Percentiles rank a stretch among this genome's conserved stretches.
Conservation (phyloP, 1,140 invertebrate species). For the Drosophila ambigua region DNA sequence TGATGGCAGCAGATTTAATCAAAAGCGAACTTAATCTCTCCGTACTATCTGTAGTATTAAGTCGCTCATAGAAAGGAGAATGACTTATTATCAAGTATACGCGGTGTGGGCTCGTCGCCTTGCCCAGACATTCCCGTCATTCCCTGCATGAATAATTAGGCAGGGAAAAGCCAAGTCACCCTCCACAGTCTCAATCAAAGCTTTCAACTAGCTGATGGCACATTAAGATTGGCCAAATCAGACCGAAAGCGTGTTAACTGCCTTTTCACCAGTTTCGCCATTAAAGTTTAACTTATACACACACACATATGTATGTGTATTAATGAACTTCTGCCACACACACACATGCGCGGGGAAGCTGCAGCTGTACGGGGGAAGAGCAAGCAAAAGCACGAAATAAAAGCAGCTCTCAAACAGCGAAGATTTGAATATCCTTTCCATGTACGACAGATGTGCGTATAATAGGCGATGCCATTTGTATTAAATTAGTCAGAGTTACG, state of each 20-base stretch:
- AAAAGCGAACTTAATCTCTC: slow-evolving; percentile 28
- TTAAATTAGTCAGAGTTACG: too few relatives aligned
- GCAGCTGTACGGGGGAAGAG: slow-evolving; percentile 21
- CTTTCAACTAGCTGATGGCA: slow-evolving; percentile 48
- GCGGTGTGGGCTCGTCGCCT: neutral
- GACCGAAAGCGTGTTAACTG: slow-evolving; percentile 44
- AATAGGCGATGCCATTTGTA: too few relatives aligned
- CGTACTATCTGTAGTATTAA: neutral
- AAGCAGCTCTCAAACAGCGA: too few relatives aligned
- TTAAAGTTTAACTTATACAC: slow-evolving; percentile 41
- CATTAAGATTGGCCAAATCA: slow-evolving; percentile 51
- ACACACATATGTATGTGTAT: slow-evolving; percentile 30
- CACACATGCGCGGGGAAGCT: neutral
- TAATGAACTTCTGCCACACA: slow-evolving; percentile 40
- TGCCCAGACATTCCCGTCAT: too few relatives aligned
- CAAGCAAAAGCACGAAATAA: slow-evolving; percentile 6
- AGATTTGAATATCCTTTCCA: too few relatives aligned
- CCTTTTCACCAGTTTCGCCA: slow-evolving; percentile 43
- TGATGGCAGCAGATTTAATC: slow-evolving; percentile 41
- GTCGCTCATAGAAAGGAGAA: neutral
- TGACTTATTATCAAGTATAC: slow-evolving; percentile 7
- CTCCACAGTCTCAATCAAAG: slow-evolving; percentile 25
- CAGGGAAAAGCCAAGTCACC: too few relatives aligned
- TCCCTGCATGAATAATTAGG: neutral
- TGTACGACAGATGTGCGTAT: too few relatives aligned